These are phyloP conservation scores for Halocaridina rubra DNA, from an alignment of 2,888 invertebrate species.

Conservation along the genomic window DNA sequence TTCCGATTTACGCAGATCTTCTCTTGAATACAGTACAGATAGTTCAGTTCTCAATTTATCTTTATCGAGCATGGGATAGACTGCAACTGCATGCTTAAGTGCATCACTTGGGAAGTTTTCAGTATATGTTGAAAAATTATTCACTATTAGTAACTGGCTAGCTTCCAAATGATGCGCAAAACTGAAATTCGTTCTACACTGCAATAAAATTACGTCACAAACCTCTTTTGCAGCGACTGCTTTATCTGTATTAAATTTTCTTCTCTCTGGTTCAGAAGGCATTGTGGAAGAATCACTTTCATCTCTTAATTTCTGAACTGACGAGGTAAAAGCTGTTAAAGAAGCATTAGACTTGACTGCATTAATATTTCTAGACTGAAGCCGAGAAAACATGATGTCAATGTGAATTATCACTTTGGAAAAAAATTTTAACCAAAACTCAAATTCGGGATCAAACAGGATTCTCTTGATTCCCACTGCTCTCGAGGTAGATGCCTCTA, in stretches of 20 bases:
- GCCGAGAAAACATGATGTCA: conserved; percentile 14
- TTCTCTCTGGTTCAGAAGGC: background rate
- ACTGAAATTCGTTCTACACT: conserved; percentile 64
- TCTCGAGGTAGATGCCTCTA: background rate
- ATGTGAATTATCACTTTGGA: conserved; percentile 2
- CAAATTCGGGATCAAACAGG: background rate
- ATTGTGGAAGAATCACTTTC: background rate
- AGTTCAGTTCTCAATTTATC: conserved; percentile 26
- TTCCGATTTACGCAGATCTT: background rate
- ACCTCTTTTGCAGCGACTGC: conserved; percentile 64
- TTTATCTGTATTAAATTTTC: conserved; percentile 4
- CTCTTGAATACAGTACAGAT: background rate
- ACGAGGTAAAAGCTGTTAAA: background rate
- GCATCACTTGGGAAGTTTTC: conserved; percentile 63
- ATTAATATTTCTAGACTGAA: conserved; percentile 13
- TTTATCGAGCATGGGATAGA: conserved; percentile 64
- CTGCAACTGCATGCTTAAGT: conserved; percentile 33
- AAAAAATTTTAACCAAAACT: conserved; percentile 19
- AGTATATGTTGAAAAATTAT: background rate
- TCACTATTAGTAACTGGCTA: conserved; percentile 63
- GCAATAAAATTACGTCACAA: conserved; percentile 65
- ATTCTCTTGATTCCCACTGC: conserved; percentile 1
- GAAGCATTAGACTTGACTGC: background rate
- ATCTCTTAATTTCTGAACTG: background rate
- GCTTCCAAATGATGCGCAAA: conserved; percentile 65